A percentile compares a stretch with the other conserved stretches of the same genome.
Evolutionary conservation across 2,888 invertebrate species (phyloP).

Genomic region (Apotomis capreana): DNA sequence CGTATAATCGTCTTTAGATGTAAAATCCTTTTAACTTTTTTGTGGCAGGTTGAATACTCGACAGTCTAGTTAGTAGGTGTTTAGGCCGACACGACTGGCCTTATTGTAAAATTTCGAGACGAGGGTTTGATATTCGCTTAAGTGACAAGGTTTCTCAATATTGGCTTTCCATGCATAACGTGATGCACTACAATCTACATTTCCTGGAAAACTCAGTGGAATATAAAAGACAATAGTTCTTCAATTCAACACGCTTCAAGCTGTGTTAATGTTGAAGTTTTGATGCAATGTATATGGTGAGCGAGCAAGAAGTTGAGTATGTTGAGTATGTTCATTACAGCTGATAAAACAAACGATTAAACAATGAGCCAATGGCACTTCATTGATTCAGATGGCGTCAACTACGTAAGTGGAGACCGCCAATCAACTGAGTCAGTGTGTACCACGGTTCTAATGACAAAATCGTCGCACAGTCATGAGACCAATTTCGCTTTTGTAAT

Average conservation of each 20-base stretch:
- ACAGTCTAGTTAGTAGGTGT: not conserved
- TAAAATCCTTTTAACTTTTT: too few relatives aligned
- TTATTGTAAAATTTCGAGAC: not conserved
- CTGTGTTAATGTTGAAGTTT: constrained; percentile 29
- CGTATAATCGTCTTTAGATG: too few relatives aligned
- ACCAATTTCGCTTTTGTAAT: constrained; percentile 46
- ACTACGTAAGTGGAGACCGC: constrained; percentile 70
- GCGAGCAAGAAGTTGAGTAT: constrained; percentile 43
- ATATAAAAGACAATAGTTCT: not conserved
- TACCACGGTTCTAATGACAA: constrained; percentile 46
- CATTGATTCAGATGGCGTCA: constrained; percentile 79
- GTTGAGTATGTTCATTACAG: constrained; percentile 65
- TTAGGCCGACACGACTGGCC: not conserved
- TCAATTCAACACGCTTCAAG: constrained; percentile 26
- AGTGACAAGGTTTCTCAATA: not conserved
- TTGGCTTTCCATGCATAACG: not conserved
- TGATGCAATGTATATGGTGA: constrained; percentile 41
- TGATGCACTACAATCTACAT: constrained; percentile 1
- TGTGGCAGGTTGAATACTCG: not conserved
- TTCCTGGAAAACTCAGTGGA: constrained; percentile 7
- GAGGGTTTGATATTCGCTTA: not conserved
- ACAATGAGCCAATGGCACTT: constrained; percentile 77
- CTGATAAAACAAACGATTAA: constrained; percentile 79
- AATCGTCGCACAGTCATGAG: constrained; percentile 47
- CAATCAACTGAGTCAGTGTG: constrained; percentile 61